A percentile compares a stretch with the other conserved stretches of the same genome.
Conservation (phyloP, 2,113 vertebrate genomes). For the Rhipidura dahli region DNA sequence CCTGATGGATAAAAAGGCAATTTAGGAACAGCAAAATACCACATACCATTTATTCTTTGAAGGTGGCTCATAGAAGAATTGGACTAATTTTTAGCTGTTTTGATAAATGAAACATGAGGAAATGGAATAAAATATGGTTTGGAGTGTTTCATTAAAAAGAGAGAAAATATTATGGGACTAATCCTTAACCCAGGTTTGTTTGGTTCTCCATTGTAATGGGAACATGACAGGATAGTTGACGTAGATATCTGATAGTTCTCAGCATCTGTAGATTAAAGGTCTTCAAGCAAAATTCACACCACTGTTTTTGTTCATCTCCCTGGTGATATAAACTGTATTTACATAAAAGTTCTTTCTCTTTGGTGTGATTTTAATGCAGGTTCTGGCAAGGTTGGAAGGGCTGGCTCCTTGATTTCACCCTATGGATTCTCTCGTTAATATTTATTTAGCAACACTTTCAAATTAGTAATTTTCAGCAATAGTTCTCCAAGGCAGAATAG, state of each 20-base stretch:
- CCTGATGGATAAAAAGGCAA: background rate
- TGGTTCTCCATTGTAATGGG: background rate
- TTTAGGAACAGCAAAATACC: background rate
- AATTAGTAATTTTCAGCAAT: background rate
- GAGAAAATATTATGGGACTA: background rate
- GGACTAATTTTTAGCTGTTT: background rate
- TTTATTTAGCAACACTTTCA: background rate
- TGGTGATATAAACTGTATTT: background rate
- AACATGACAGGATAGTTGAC: background rate
- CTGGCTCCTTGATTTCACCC: background rate
- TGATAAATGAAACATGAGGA: background rate
- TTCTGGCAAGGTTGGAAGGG: background rate
- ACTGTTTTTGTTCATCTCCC: background rate
- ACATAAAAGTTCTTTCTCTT: background rate
- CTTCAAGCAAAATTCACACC: background rate
- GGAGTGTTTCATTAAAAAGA: background rate
- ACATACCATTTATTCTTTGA: background rate
- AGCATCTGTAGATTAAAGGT: background rate
- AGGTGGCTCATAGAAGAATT: background rate
- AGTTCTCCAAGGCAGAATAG: background rate
- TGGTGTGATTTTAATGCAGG: background rate
- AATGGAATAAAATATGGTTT: background rate
- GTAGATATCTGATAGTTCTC: background rate
- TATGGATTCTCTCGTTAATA: background rate
- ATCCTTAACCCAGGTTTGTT: accelerated